A percentile compares a stretch with the other conserved stretches of the same genome.
Conservation (phyloP, 2,797 vertebrate genomes). For the Scolopax rusticola region DNA sequence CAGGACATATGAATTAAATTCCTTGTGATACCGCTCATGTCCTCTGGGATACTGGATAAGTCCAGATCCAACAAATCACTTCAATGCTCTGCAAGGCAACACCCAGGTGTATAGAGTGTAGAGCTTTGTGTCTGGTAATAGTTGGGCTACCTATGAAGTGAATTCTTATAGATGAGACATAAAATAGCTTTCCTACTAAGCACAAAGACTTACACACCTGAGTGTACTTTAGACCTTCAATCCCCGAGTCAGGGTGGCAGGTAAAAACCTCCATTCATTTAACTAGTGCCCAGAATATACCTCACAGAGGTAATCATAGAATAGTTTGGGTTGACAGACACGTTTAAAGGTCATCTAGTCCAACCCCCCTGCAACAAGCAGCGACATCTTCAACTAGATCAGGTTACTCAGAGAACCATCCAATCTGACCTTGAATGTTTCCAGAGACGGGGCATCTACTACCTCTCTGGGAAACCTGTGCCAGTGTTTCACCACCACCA, state of each 20-base stretch:
- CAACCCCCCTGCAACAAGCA: background rate
- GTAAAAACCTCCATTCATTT: background rate
- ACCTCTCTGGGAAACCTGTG: background rate
- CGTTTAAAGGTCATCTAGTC: background rate
- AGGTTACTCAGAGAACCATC: background rate
- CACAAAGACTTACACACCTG: background rate
- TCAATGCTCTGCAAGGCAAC: background rate
- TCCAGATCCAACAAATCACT: background rate
- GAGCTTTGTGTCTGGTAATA: background rate
- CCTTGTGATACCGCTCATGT: background rate
- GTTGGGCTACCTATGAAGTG: background rate
- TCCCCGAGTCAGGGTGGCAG: background rate
- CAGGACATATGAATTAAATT: background rate
- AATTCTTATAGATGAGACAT: background rate
- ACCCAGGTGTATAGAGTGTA: accelerated
- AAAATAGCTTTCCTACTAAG: background rate
- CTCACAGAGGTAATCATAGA: background rate
- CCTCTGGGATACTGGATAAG: background rate
- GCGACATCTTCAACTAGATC: background rate
- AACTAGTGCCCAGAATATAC: background rate
- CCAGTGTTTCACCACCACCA: background rate
- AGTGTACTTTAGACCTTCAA: background rate
- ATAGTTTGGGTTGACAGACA: background rate
- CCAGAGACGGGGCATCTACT: background rate
- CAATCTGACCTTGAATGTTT: background rate